Evolutionary conservation across 2,888 invertebrate species (phyloP), one percentile per base, ranked within the genome.

Genomic region (Amblyteles armatorius): DNA sequence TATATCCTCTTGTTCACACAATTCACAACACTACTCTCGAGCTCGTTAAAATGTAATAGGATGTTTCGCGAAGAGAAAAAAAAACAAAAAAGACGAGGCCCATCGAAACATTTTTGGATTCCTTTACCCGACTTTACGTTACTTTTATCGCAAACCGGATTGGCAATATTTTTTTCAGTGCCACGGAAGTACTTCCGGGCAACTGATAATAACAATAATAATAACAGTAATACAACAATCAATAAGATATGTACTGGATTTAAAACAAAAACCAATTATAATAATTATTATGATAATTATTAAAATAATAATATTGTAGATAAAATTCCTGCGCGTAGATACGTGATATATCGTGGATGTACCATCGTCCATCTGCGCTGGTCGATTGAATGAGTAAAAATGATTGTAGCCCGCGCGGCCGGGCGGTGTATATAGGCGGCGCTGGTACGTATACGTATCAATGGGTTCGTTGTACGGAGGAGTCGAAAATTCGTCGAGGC

Each of bases 381-480:
- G 67, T 71, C 72, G 76, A 72, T 77, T 81, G 81, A 84, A 73
- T 82, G 78, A 82, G 82, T 40, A 29, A 71, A 81, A 82, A 85
- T 71, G 69, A 85, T 85, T 82, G 78, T 82, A 71, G 71, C 79
- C 29, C 57, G 79, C 50, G 44, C 52, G 40, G 55, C 77, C 36
- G 60, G 60, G 48, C 67, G 26, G 22, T 79, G 65, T 74, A 29
- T 76, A 71, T 79, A 74, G 63, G 33, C 50, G 60, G 68, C 44
- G 40, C 50, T 29, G 40, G 44, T 74, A 26, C 74, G 74, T 82
- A 77, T 79, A 79, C 36, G 67, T 80, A 82, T 85, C 68, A 85
- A 85, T 85, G 85, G 82, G 82, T 85, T 85, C 82, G 85, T 85
- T 85, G 85, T 80, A 85, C 85, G 74, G 76, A 82, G 82, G 72